These are phyloP conservation scores for Mirza zaza DNA, from an alignment of 2,113 vertebrate genomes.

Conservation along the genomic window DNA sequence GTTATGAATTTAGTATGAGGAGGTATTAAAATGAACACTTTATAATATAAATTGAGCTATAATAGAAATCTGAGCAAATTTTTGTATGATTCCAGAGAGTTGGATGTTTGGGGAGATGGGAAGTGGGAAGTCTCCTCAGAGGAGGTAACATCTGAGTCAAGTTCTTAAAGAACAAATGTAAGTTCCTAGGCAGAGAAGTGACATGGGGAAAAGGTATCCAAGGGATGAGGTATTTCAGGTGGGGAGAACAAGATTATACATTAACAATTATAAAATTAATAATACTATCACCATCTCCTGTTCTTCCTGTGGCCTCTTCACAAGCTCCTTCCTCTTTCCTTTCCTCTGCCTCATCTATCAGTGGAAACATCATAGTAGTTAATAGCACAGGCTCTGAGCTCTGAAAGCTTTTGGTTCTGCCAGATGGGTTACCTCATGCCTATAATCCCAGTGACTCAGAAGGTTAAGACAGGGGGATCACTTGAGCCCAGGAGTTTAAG, in stretches of 20 bases:
- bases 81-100: not conserved
- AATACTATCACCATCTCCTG: not conserved
- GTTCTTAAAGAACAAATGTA: too few species aligned
- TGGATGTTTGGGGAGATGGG: not conserved
- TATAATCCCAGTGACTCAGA: too few species aligned
- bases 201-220: too few species aligned
- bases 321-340: not conserved
- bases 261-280: not conserved
- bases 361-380: not conserved
- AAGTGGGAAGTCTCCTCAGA: not conserved
- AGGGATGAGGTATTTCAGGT: too few species aligned
- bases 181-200: too few species aligned
- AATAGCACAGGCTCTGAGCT: not conserved
- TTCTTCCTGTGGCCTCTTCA: conserved; percentile 16
- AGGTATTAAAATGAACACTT: too few species aligned
- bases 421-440: too few species aligned
- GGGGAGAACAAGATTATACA: not conserved
- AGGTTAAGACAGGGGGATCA: too few species aligned
- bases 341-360: not conserved
- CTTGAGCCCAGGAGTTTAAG: too few species aligned
- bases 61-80: not conserved
- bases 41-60: not conserved
- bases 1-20: too few species aligned
- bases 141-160: too few species aligned
- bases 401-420: not conserved